Percentiles rank a stretch among this genome's conserved stretches.
Evolutionary conservation across 2,797 vertebrate genomes (phyloP).

Genomic region (Chaenodraco wilsoni): DNA sequence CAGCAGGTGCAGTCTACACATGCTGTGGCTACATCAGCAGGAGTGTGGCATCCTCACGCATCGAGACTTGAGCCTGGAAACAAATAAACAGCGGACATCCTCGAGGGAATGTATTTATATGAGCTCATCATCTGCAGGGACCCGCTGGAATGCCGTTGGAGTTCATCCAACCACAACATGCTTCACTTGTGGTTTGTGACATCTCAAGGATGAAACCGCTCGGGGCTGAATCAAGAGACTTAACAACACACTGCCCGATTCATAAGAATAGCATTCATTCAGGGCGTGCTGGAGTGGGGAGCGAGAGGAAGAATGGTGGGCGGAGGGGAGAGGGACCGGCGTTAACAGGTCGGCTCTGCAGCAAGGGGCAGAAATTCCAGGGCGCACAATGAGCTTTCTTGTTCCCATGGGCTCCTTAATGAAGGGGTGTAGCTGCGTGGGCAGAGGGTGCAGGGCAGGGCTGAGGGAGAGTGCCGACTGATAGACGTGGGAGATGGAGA

Average conservation of each 20-base stretch:
- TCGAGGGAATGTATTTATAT: background rate
- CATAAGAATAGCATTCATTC: slow-evolving; percentile 72
- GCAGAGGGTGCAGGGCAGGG: slow-evolving; percentile 64
- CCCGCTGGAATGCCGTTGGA: slow-evolving; percentile 31
- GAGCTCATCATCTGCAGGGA: slow-evolving; percentile 47
- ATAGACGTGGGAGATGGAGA: slow-evolving; percentile 76
- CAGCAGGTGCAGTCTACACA: slow-evolving; percentile 40
- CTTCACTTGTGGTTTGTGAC: slow-evolving; percentile 65
- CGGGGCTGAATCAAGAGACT: slow-evolving; percentile 54
- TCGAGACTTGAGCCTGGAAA: slow-evolving; percentile 13
- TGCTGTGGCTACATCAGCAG: background rate
- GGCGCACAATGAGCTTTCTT: slow-evolving; percentile 81
- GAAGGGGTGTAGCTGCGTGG: slow-evolving; percentile 76
- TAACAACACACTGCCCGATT: slow-evolving; percentile 70
- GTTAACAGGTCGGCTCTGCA: slow-evolving; percentile 83
- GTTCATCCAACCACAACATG: slow-evolving; percentile 62
- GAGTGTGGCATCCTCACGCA: slow-evolving; percentile 1
- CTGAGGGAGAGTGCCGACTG: slow-evolving; percentile 68
- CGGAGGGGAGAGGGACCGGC: slow-evolving; percentile 67
- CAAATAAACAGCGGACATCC: slow-evolving; percentile 33
- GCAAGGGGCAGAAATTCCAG: slow-evolving; percentile 75
- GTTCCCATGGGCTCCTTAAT: slow-evolving; percentile 83
- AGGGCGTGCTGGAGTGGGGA: slow-evolving; percentile 59
- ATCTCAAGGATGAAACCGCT: slow-evolving; percentile 64
- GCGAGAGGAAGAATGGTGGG: slow-evolving; percentile 74